A percentile compares a stretch with the other conserved stretches of the same genome.
Conservation (phyloP, 1,140 invertebrate species). For the Tetraneura akinire region DNA sequence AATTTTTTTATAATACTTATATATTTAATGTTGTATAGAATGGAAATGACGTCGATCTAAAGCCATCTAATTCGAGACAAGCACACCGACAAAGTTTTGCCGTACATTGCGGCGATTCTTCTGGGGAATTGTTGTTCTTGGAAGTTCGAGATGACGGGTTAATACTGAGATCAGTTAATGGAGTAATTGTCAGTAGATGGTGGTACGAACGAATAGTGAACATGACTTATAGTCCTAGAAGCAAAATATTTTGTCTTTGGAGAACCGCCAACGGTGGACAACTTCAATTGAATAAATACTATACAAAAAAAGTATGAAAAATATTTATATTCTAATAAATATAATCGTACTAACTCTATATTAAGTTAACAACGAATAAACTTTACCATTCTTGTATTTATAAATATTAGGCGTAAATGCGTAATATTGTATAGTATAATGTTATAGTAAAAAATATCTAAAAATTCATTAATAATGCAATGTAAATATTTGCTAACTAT, state of each 20-base stretch:
- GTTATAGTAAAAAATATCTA: too few relatives aligned
- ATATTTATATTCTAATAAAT: neutral
- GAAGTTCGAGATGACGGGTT: slow-evolving; percentile 98
- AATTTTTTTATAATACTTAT: too few relatives aligned
- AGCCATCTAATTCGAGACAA: slow-evolving; percentile 86
- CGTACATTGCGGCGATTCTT: slow-evolving; percentile 91
- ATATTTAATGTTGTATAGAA: slow-evolving; percentile 63
- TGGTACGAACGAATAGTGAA: slow-evolving; percentile 99
- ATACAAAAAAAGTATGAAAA: slow-evolving; percentile 88
- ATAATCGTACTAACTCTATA: neutral
- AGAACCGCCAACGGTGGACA: slow-evolving; percentile 79
- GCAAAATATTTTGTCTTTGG: slow-evolving; percentile 95
- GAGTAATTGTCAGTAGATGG: slow-evolving; percentile 96
- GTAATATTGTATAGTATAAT: too few relatives aligned
- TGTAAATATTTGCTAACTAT: too few relatives aligned
- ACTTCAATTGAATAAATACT: slow-evolving; percentile 96
- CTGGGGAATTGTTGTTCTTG: slow-evolving; percentile 91
- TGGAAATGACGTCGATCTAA: slow-evolving; percentile 96
- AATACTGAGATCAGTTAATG: slow-evolving; percentile 87
- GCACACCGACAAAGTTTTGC: slow-evolving; percentile 97
- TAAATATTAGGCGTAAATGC: too few relatives aligned
- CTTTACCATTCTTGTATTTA: too few relatives aligned
- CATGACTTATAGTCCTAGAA: slow-evolving; percentile 99
- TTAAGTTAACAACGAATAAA: too few relatives aligned
- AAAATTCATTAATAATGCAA: too few relatives aligned